Evolutionary conservation across 2,888 invertebrate genomes (phyloP), one percentile per base, ranked within the genome.

Genomic region (Griposia aprilina): DNA sequence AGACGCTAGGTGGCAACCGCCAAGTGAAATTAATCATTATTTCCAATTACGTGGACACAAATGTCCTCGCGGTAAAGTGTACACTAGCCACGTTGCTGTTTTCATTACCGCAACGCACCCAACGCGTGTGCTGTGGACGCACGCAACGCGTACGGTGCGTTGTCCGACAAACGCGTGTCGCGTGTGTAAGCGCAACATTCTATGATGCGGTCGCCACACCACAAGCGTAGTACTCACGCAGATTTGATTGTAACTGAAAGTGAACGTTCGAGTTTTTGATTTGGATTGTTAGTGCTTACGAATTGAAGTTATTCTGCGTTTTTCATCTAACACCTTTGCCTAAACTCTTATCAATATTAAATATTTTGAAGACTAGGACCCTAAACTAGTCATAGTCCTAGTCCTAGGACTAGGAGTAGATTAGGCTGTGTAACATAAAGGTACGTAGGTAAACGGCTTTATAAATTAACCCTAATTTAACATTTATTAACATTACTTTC

Each of bases 191-290:
- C 78, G 77, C 83, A 85, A 85, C 79, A 87, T 84, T 87, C 84
- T 83, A 84, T 80, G 66, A 77, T 90, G 89, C 72, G 90, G 90
- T 89, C 83, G 65, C 65, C 77, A 84, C 74, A 85, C 89, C 89
- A 78, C 88, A 89, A 86, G 76, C 81, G 83, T 89, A 83, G 73
- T 76, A 81, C 73, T 55, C 36, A 85, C 88, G 63, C 74, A 72
- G 87, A 88, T 68, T 78, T 78, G 26, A 57, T 68, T 78, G 71
- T 68, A 60, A 70, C 84, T 86, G 74, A 85, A 87, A 85, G 87
- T 76, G 85, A 73, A 72, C 3, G n/a, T 41, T 41, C 20, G 1
- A 55, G 2, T 36, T 81, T 50, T 72, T 65, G 2, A 20, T 41
- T 74, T 60, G 1, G 15, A 13, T 59, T 78, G 48, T 71, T 15